Evolutionary conservation across 2,797 vertebrate species (phyloP), one percentile per base, ranked within the genome.

Genomic region (Anas flavirostris): DNA sequence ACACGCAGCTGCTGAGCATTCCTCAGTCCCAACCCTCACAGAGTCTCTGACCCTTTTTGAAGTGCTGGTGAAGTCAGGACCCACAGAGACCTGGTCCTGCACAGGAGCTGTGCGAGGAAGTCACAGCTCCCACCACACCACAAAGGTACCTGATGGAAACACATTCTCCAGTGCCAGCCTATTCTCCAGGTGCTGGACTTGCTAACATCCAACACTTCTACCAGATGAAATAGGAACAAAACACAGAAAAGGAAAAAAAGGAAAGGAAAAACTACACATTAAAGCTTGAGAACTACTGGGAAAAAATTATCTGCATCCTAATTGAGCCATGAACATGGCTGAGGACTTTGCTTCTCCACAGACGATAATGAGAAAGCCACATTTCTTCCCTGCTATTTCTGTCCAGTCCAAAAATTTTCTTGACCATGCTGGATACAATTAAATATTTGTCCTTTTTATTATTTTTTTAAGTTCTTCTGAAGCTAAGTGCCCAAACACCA

Each of bases 31-130:
- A 39, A 21, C 76, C 95, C 87, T 82, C 7, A 18, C 80, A 23
- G 95, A 14, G 23, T 4, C 8, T 9, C 33, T 92, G 94, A 91
- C 94, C 87, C 96, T 96, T 82, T 87, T 87, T 89, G 0, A 82
- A 74, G 78, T 10, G 84, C 84, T 53, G 73, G 33, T 5, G 37
- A 7, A 68, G 68, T 9, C 73, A 46, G 60, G 18, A 60, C 79
- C 85, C 41, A 1, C 0, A 7, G 78, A 63, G 72, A 13, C 2
- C n/a, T n/a, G n/a, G n/a, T n/a, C n/a, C n/a, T n/a, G n/a, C 21
- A 0, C 1, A 63, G 62, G 29, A 78, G 37, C 55, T 1, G 15
- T 46, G 55, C 0, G 7, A 50, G 78, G 90, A 25, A 64, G 74
- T 64, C 58, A 58, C 48, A 13, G 82, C 70, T 50, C 88, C 43